These are phyloP conservation scores for Drosophila atroscutellata DNA, from an alignment of 2,888 invertebrate genomes.

Conservation along the genomic window DNA sequence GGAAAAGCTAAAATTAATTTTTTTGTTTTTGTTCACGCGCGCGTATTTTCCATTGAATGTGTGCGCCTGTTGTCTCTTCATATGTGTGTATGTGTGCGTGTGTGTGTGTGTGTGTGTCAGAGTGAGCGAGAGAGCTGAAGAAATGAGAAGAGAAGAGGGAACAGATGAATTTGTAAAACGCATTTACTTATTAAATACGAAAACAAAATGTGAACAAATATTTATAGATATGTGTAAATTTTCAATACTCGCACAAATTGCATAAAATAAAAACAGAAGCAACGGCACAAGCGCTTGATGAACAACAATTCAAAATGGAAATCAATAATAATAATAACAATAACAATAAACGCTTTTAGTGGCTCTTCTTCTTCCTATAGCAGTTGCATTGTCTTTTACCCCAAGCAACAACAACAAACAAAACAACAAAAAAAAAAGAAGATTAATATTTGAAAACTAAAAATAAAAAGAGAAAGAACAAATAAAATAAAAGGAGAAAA, in stretches of 20 bases:
- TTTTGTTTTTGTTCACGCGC: slow-evolving; percentile 75
- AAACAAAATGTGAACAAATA: slow-evolving; percentile 37
- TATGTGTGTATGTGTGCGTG: not conserved
- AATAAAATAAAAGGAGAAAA: slow-evolving; percentile 7
- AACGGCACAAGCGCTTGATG: slow-evolving; percentile 34
- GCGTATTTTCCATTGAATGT: slow-evolving; percentile 42
- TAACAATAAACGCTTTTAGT: slow-evolving; percentile 43
- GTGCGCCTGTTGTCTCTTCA: slow-evolving; percentile 10
- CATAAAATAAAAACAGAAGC: slow-evolving; percentile 19
- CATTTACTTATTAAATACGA: slow-evolving; percentile 66
- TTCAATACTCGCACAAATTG: slow-evolving; percentile 18
- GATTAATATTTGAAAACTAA: slow-evolving; percentile 18
- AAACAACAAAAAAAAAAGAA: slow-evolving; percentile 1
- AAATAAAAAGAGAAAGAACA: slow-evolving; percentile 21
- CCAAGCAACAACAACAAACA: slow-evolving; percentile 15
- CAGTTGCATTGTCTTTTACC: slow-evolving; percentile 26
- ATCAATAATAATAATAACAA: slow-evolving; percentile 73
- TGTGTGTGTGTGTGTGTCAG: slow-evolving; percentile 6
- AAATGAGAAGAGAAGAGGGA: slow-evolving; percentile 12
- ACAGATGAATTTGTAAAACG: slow-evolving; percentile 64
- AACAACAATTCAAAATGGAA: slow-evolving; percentile 43
- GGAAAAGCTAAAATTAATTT: slow-evolving; percentile 76
- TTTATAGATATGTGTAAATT: slow-evolving; percentile 15
- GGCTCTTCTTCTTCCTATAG: slow-evolving; percentile 26
- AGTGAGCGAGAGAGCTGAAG: slow-evolving; percentile 21